Conservation (phyloP, 2,113 vertebrate species). For the Hylia prasina region DNA sequence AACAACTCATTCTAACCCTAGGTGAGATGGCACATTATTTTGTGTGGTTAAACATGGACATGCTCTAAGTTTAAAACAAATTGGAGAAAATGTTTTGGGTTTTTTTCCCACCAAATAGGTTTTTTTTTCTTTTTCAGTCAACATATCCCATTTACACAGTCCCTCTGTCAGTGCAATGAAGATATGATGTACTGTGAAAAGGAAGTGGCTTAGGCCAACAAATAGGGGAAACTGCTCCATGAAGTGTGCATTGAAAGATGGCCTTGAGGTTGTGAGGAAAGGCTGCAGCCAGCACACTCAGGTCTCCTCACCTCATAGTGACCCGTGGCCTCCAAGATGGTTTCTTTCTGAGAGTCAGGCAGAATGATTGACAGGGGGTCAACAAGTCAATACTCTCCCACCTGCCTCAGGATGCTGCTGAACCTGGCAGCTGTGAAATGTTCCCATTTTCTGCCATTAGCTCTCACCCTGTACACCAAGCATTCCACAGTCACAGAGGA, state of each 20-base stretch:
- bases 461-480: background rate
- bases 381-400: background rate
- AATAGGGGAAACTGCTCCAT: background rate
- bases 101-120: background rate
- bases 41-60: background rate
- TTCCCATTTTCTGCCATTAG: background rate
- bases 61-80: background rate
- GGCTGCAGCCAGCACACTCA: background rate
- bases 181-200: fast-evolving
- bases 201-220: background rate
- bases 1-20: background rate
- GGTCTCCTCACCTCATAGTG: background rate
- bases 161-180: background rate
- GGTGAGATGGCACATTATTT: background rate
- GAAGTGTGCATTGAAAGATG: background rate
- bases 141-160: background rate
- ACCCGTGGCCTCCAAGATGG: background rate
- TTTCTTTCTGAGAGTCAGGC: background rate
- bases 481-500: background rate
- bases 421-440: background rate
- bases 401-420: background rate
- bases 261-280: background rate
- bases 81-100: fast-evolving
- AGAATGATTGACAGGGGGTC: background rate
- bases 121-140: background rate